Base-by-base conservation (phyloP, 2,888 invertebrate genomes). In the Lochmaea capreae region DNA sequence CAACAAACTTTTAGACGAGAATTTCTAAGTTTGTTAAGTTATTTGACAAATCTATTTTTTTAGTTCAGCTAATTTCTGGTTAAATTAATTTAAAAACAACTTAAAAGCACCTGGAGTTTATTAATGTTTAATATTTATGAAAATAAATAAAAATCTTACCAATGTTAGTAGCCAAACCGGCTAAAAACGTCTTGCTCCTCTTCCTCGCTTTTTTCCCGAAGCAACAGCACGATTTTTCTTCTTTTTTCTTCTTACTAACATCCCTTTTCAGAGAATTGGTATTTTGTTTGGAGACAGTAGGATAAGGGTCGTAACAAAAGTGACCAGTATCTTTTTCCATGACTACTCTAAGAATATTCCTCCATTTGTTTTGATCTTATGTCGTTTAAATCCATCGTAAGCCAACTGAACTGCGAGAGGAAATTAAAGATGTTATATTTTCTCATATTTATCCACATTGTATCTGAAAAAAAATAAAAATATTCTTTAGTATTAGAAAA, bases 131-230 rank as follows among this genome's bases (percentile, higher is more conserved):
- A n/a, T n/a, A n/a, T n/a, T n/a, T n/a, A n/a, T n/a, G 8, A 8
- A 33, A 33, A 33, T 46, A 12, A 46, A 46, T 46, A 46, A 12
- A 4, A 46, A 12, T 39, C 73, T 76, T 54, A 78, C 82, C 85
- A 74, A 95, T 88, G 86, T 96, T 95, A 77, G 95, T 94, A 80
- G 94, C 89, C 77, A 94, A 90, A 14, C 94, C 93, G 71, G 94
- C 92, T 81, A 93, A 88, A 84, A 93, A 93, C 81, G 92, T 90
- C 76, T 82, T 84, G 22, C 84, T 78, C 76, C 83, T 84, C 65
- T 80, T 81, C 74, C 80, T 82, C 69, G 84, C 83, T 87, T 84
- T 83, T 63, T 81, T 81, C 8, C 84, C 84, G 69, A 86, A 82
- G 77, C 86, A 87, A 71, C 84, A 84, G 76, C 86, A 86, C 22